Percentiles rank a stretch among this genome's conserved stretches.
phyloP scores from a whole-genome alignment of 2,888 invertebrate genomes.

The Tetragonula carbonaria region DNA sequence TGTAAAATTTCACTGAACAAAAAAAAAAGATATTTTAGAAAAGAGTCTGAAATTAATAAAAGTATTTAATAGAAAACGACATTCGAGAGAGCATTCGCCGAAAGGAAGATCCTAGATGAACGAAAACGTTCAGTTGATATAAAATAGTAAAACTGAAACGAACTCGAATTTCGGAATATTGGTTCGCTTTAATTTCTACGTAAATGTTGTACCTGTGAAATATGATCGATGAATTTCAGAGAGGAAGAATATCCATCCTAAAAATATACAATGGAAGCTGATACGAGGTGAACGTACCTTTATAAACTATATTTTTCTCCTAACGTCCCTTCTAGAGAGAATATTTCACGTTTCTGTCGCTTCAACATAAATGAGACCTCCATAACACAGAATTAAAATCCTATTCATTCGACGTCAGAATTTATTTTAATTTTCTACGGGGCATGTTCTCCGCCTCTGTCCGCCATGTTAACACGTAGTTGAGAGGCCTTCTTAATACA shows the following conservation, averaged over 20 bases:
- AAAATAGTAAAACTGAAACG: too few species aligned
- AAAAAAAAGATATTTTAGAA: too few species aligned
- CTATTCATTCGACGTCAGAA: constrained; percentile 15
- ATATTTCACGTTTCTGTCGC: background rate
- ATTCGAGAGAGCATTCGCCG: too few species aligned
- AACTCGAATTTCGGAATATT: too few species aligned
- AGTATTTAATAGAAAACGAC: too few species aligned
- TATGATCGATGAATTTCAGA: background rate
- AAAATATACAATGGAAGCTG: background rate
- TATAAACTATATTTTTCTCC: background rate
- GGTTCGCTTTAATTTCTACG: background rate
- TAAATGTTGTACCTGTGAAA: background rate
- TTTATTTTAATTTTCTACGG: constrained; percentile 4
- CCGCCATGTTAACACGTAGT: background rate
- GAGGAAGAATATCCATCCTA: background rate
- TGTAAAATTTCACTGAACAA: too few species aligned
- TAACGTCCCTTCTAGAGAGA: background rate
- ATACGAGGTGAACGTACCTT: background rate
- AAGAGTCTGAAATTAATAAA: too few species aligned
- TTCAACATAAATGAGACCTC: constrained; percentile 5
- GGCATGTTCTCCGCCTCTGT: background rate
- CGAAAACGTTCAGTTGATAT: too few species aligned
- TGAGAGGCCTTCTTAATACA: background rate
- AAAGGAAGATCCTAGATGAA: too few species aligned
- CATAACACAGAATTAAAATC: constrained; percentile 19